phyloP scores from a whole-genome alignment of 2,797 vertebrate species.

The Tamandua tetradactyla region DNA sequence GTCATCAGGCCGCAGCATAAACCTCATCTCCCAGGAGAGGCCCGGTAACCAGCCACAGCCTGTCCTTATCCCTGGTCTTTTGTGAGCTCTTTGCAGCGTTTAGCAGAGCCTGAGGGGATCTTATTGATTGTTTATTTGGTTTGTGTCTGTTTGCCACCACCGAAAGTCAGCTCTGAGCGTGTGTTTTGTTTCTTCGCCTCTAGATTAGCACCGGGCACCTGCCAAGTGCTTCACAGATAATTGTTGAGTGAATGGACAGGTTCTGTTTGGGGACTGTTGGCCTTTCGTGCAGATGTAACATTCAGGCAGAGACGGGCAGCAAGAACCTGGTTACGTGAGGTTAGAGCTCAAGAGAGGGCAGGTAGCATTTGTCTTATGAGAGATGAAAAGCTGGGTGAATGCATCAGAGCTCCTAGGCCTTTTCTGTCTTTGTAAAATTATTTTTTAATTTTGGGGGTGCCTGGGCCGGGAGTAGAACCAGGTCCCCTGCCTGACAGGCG shows the following conservation, averaged over 20 bases:
- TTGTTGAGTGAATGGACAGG: background rate
- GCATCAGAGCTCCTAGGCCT: background rate
- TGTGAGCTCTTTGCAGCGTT: background rate
- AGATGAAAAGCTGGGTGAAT: background rate
- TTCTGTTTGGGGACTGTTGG: background rate
- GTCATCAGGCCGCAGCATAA: background rate
- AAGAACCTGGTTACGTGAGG: background rate
- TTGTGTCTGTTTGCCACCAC: constrained; percentile 49
- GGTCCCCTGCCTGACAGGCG: no score
- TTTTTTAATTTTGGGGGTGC: no score
- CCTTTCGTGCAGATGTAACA: background rate
- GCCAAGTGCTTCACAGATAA: background rate
- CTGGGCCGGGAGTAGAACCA: no score
- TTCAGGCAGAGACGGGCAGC: background rate
- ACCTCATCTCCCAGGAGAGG: background rate
- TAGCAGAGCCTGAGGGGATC: background rate
- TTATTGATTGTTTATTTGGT: background rate
- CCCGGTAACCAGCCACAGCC: background rate
- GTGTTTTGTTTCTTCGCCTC: background rate
- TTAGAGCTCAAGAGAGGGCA: background rate
- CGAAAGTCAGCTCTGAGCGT: background rate
- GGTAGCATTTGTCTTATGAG: background rate
- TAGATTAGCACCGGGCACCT: background rate
- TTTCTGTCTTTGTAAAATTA: no score
- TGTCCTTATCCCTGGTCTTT: no score